These are phyloP conservation scores for Pyralis farinalis DNA, from an alignment of 2,888 invertebrate species.

Conservation along the genomic window DNA sequence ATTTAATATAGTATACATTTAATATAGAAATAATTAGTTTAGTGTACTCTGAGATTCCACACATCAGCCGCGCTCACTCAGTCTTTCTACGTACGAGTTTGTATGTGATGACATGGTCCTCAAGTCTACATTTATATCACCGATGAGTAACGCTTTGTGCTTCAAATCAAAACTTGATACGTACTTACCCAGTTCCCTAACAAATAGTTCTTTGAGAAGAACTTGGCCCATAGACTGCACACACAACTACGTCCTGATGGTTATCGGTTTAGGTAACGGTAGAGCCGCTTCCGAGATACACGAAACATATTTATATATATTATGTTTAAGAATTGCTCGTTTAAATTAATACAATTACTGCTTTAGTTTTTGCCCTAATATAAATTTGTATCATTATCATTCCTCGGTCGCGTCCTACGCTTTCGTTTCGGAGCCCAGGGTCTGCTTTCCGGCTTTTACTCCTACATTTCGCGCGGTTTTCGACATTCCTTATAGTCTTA, in stretches of 20 bases:
- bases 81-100: slow-evolving; percentile 10
- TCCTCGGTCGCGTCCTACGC: too few relatives aligned
- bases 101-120: slow-evolving; percentile 2
- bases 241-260: background rate
- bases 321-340: too few relatives aligned
- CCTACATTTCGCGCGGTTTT: too few relatives aligned
- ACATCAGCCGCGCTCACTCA: slow-evolving; percentile 15
- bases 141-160: slow-evolving; percentile 1
- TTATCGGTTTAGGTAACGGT: too few relatives aligned
- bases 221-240: background rate
- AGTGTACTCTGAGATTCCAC: slow-evolving; percentile 17
- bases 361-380: too few relatives aligned
- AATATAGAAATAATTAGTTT: slow-evolving; percentile 10
- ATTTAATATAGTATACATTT: slow-evolving; percentile 10
- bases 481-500: too few relatives aligned
- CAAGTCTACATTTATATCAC: slow-evolving; percentile 10
- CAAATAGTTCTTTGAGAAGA: background rate
- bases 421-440: too few relatives aligned
- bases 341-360: too few relatives aligned
- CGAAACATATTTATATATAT: too few relatives aligned
- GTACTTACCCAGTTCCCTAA: background rate
- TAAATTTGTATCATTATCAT: too few relatives aligned
- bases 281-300: too few relatives aligned
- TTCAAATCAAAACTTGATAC: background rate
- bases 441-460: too few relatives aligned